Evolutionary conservation across 2,888 invertebrate genomes (phyloP).

Genomic region (Gryllus longicercus): DNA sequence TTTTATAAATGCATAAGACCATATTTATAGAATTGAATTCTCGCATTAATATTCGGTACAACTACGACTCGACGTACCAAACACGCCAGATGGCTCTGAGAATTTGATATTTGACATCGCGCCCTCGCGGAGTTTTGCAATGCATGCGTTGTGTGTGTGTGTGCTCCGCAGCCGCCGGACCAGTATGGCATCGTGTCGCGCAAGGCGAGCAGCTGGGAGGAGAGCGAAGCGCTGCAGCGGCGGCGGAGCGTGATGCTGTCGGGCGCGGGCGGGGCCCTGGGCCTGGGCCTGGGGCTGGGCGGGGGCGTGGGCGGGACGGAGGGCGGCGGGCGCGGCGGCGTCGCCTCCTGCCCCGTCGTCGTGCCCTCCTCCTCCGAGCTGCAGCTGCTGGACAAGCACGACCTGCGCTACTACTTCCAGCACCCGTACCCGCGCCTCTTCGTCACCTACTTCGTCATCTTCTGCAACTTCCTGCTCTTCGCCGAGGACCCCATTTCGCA

Average conservation of each 20-base stretch:
- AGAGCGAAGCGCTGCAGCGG: constrained; percentile 35
- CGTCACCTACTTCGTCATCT: constrained; percentile 50
- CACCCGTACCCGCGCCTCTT: constrained; percentile 51
- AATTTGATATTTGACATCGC: no score
- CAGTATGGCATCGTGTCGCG: constrained; percentile 23
- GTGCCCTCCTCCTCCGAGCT: constrained; percentile 30
- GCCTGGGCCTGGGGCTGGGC: constrained; percentile 27
- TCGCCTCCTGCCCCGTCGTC: constrained; percentile 26
- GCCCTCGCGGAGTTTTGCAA: no score
- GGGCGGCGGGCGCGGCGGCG: constrained; percentile 28
- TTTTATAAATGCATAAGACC: no score
- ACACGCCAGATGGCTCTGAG: no score
- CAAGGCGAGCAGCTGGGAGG: constrained; percentile 37
- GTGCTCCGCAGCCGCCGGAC: not conserved
- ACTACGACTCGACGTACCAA: no score
- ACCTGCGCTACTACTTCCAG: constrained; percentile 52
- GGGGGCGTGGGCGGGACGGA: constrained; percentile 29
- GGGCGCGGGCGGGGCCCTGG: constrained; percentile 26
- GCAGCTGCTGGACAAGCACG: constrained; percentile 46
- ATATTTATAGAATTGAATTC: no score
- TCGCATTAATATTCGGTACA: no score
- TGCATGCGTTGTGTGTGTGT: not conserved
- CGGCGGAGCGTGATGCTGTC: constrained; percentile 34
- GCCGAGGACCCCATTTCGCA: constrained; percentile 54
- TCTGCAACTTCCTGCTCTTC: constrained; percentile 53